phyloP scores from a whole-genome alignment of 2,888 invertebrate genomes.

The Polydesmus complanatus region DNA sequence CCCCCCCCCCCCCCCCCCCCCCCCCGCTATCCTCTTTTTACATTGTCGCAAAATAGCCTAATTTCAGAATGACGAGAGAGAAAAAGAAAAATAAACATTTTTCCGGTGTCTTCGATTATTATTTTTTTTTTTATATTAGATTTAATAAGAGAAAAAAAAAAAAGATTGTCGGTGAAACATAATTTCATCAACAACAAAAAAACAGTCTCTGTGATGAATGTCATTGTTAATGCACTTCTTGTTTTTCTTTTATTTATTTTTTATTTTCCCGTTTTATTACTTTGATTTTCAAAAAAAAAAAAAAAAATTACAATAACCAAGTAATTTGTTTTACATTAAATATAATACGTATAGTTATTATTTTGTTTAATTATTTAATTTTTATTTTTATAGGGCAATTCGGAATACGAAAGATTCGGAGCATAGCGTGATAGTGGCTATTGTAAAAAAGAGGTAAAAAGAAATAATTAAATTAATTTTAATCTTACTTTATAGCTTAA shows the following conservation, averaged over 20 bases:
- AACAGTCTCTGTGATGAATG: too few relatives aligned
- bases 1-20: too few relatives aligned
- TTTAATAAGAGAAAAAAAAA: too few relatives aligned
- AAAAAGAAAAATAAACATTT: background rate
- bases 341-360: background rate
- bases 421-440: constrained; percentile 54
- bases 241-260: too few relatives aligned
- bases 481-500: too few relatives aligned
- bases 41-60: background rate
- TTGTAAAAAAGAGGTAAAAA: constrained; percentile 71
- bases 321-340: background rate
- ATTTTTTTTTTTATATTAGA: too few relatives aligned
- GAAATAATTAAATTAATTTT: background rate
- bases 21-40: background rate
- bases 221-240: too few relatives aligned
- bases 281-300: too few relatives aligned
- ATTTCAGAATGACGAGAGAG: background rate
- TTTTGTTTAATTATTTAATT: constrained; percentile 3
- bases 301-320: too few relatives aligned
- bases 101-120: background rate
- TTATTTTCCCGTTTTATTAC: too few relatives aligned
- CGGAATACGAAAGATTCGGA: constrained; percentile 37
- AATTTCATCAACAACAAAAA: too few relatives aligned
- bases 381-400: constrained; percentile 45
- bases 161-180: too few relatives aligned